These are phyloP conservation scores for Ceratosolen fusciceps DNA, from an alignment of 1,140 invertebrate genomes.

Conservation along the genomic window DNA sequence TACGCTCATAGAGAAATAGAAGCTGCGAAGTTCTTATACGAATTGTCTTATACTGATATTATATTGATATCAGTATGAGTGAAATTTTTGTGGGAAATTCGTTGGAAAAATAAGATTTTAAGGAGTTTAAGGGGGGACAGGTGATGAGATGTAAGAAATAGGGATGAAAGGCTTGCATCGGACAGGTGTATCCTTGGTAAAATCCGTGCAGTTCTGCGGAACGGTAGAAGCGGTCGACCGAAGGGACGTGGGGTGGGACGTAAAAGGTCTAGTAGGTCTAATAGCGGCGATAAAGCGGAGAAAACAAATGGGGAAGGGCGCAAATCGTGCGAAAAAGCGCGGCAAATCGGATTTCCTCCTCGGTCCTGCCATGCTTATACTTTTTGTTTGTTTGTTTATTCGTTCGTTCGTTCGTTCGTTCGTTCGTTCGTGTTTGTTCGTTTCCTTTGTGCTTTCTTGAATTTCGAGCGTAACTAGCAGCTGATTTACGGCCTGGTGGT, in stretches of 20 bases:
- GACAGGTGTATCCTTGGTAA: not conserved
- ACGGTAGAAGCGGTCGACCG: not conserved
- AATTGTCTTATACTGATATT: no score
- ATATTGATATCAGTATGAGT: no score
- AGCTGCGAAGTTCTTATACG: no score
- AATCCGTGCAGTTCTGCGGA: not conserved
- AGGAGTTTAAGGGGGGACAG: no score
- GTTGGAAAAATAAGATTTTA: no score
- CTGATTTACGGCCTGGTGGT: conserved; percentile 12
- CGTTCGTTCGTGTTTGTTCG: no score
- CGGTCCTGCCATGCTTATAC: not conserved
- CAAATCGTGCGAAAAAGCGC: conserved; percentile 30
- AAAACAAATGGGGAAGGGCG: not conserved
- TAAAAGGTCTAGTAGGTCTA: not conserved
- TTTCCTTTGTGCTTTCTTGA: not conserved
- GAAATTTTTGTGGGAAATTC: no score
- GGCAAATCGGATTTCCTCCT: conserved; percentile 4
- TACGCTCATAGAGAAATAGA: no score
- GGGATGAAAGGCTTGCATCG: not conserved
- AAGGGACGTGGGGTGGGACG: not conserved
- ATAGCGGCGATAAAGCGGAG: not conserved
- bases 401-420: no score
- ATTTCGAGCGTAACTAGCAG: not conserved
- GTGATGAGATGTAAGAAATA: no score
- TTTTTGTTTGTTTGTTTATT: not conserved